Conservation (phyloP, 2,113 vertebrate genomes). For the Mungos mungo region DNA sequence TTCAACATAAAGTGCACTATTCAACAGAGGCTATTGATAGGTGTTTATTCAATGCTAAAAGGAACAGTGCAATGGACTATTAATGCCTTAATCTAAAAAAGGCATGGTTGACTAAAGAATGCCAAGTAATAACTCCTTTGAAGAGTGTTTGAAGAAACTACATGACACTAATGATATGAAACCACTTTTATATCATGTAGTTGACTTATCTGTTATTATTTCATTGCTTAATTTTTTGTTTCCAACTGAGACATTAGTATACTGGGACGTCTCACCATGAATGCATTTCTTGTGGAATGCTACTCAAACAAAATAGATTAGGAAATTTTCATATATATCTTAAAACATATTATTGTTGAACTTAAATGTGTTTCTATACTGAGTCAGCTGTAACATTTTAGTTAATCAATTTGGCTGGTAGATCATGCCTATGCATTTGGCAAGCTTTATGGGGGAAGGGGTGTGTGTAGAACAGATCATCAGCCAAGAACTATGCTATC, state of each 20-base stretch:
- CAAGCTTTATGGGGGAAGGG: neutral
- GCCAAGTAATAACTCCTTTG: neutral
- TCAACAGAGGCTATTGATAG: neutral
- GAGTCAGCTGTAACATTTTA: neutral
- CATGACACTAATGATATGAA: neutral
- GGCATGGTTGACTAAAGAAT: neutral
- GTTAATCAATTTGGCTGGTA: neutral
- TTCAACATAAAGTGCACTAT: neutral
- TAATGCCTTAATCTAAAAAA: neutral
- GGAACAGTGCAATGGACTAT: neutral
- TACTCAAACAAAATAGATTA: neutral
- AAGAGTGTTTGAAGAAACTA: neutral
- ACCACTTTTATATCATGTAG: neutral
- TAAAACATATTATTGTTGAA: neutral
- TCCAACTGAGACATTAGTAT: neutral
- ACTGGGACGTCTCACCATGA: neutral
- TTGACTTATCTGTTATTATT: neutral
- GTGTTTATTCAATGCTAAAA: neutral
- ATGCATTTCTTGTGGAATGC: neutral
- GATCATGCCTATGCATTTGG: neutral
- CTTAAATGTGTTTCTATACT: neutral
- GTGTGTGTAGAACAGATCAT: neutral
- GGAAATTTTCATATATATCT: neutral
- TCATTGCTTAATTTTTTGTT: neutral
- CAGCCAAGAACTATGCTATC: neutral